phyloP scores from a whole-genome alignment of 2,113 vertebrate species.

The Beaufortia kweichowensis region DNA sequence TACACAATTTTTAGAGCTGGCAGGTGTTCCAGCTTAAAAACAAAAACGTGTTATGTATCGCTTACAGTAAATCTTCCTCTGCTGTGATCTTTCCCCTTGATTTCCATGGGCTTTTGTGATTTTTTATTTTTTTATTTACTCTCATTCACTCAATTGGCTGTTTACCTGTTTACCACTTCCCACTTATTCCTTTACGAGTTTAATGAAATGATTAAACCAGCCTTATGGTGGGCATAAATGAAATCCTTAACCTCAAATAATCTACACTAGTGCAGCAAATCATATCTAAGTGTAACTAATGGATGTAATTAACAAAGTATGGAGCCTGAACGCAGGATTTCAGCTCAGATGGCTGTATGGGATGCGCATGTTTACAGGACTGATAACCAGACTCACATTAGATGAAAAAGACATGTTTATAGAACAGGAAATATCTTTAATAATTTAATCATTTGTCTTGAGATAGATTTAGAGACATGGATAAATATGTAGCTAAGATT shows the following conservation, averaged over 20 bases:
- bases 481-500: background rate
- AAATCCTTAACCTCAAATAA: conserved; percentile 40
- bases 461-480: background rate
- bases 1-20: background rate
- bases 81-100: background rate
- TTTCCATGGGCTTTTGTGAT: background rate
- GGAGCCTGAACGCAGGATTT: background rate
- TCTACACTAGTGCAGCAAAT: conserved; percentile 31
- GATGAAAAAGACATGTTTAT: background rate
- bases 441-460: background rate
- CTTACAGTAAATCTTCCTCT: background rate
- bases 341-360: background rate
- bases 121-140: conserved; percentile 11
- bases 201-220: conserved; percentile 36
- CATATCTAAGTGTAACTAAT: conserved; percentile 18
- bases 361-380: background rate
- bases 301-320: conserved; percentile 34
- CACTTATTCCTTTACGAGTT: conserved; percentile 18
- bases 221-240: conserved; percentile 37
- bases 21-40: background rate
- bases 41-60: background rate
- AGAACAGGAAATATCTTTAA: background rate
- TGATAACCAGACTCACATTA: background rate
- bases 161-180: conserved; percentile 31
- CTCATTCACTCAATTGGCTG: conserved; percentile 32